Percentiles rank a stretch among this genome's conserved stretches.
Conservation (phyloP, 2,888 invertebrate genomes). For the Platypus cylindrus region DNA sequence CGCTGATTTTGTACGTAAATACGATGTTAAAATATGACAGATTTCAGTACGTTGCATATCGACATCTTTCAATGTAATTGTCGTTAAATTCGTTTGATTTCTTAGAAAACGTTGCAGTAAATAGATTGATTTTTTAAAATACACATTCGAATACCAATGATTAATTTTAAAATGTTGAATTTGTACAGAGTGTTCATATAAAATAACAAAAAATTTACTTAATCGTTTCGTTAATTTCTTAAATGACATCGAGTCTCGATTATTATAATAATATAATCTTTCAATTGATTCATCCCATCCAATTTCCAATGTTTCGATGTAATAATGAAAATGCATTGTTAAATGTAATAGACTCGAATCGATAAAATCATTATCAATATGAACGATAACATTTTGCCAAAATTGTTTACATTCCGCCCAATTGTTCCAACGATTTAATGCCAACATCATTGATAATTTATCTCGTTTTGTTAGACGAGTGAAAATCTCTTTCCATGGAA, state of each 20-base stretch:
- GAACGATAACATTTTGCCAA: conserved; percentile 27
- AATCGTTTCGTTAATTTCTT: conserved; percentile 32
- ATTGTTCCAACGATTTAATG: conserved; percentile 26
- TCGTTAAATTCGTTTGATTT: conserved; percentile 33
- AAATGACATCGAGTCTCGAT: conserved; percentile 28
- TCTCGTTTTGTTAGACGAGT: conserved; percentile 26
- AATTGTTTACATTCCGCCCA: conserved; percentile 24
- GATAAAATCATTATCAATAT: conserved; percentile 28
- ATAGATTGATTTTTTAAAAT: conserved; percentile 31
- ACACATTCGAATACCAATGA: conserved; percentile 37
- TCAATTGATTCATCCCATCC: conserved; percentile 28
- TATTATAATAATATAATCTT: background rate
- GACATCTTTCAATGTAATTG: conserved; percentile 34
- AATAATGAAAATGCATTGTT: conserved; percentile 32
- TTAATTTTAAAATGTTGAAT: conserved; percentile 34
- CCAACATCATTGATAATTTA: conserved; percentile 26
- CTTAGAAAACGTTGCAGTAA: conserved; percentile 28
- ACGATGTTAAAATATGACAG: conserved; percentile 33
- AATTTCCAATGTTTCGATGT: conserved; percentile 36
- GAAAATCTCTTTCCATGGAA: conserved; percentile 25
- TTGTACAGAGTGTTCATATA: conserved; percentile 30
- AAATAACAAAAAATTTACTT: conserved; percentile 25
- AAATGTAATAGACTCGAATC: conserved; percentile 26
- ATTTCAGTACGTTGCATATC: conserved; percentile 36
- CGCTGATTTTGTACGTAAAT: conserved; percentile 26